Conservation (phyloP, 2,888 invertebrate species). For the Sarcophaga subvicina region DNA sequence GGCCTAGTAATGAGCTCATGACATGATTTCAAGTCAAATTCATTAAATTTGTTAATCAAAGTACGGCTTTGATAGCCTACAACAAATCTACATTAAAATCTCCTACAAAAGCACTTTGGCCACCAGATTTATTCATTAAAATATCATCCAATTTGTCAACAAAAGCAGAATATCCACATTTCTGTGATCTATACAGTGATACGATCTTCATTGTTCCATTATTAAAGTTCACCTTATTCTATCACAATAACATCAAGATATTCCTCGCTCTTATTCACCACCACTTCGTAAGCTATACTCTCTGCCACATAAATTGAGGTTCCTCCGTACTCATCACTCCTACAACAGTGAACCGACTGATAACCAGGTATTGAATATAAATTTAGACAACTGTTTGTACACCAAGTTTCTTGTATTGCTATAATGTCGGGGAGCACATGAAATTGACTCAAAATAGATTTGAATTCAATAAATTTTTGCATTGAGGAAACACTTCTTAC, state of each 20-base stretch:
- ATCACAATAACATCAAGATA: background rate
- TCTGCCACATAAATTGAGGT: background rate
- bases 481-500: background rate
- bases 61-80: no score
- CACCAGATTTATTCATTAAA: background rate
- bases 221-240: background rate
- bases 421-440: background rate
- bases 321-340: background rate
- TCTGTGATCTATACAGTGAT: background rate
- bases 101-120: background rate
- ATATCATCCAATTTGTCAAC: background rate
- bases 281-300: background rate
- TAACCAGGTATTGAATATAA: background rate
- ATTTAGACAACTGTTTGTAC: background rate
- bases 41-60: background rate
- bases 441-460: background rate
- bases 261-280: background rate
- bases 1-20: background rate
- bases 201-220: background rate
- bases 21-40: background rate
- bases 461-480: background rate
- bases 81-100: background rate
- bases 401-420: background rate
- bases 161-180: background rate
- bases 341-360: background rate